Percentiles rank a stretch among this genome's conserved stretches.
These are phyloP conservation scores for Macropus fuliginosus DNA, from an alignment of 2,797 vertebrate species.

Conservation along the genomic window DNA sequence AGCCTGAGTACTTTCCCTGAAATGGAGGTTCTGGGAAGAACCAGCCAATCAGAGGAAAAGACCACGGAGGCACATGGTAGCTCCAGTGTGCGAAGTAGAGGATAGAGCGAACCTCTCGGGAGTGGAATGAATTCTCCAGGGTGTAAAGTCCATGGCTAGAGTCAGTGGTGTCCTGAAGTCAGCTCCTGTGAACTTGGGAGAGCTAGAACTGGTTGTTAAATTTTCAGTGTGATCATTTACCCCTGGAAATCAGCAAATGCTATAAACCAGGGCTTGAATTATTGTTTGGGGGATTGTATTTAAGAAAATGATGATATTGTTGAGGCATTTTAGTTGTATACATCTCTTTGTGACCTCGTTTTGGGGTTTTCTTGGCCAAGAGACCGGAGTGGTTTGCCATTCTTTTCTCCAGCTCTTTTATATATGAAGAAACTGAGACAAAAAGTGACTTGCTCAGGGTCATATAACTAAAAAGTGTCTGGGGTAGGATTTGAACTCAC, in stretches of 20 bases:
- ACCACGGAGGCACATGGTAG: background rate
- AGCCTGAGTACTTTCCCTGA: background rate
- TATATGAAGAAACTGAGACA: background rate
- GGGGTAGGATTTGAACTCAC: background rate
- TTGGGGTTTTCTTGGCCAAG: background rate
- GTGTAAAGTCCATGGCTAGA: background rate
- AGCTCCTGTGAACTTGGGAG: background rate
- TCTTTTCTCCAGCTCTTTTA: background rate
- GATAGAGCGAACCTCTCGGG: background rate
- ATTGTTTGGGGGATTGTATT: background rate
- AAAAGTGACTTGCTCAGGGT: background rate
- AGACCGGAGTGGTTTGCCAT: background rate
- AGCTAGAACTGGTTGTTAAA: background rate
- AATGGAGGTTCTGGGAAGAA: background rate
- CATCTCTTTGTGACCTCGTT: background rate
- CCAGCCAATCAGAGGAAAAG: background rate
- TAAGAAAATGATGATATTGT: background rate
- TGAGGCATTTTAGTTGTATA: background rate
- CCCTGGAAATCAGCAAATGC: background rate
- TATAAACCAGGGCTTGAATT: background rate
- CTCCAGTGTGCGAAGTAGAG: background rate
- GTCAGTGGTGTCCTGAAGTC: background rate
- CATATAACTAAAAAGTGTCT: background rate
- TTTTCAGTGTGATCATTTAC: background rate
- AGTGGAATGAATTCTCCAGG: background rate